A percentile compares a stretch with the other conserved stretches of the same genome.
These are phyloP conservation scores for Zootoca vivipara DNA, from an alignment of 2,113 vertebrate genomes.

Conservation along the genomic window DNA sequence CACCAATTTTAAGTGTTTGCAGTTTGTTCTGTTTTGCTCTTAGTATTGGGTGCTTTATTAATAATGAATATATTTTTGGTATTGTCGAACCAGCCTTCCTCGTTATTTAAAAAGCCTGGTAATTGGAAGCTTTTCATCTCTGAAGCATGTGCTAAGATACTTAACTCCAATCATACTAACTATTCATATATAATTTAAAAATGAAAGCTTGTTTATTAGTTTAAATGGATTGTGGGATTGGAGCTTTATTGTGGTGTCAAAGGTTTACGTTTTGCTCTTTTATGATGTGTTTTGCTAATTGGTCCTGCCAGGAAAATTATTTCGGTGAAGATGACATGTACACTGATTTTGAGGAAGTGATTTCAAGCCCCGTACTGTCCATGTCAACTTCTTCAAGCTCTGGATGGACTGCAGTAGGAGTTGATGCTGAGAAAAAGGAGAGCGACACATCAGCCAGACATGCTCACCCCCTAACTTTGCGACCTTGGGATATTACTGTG, in stretches of 20 bases:
- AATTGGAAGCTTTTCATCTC: not conserved
- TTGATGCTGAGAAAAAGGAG: slow-evolving; percentile 82
- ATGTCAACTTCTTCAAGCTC: slow-evolving; percentile 90
- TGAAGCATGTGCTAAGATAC: not conserved
- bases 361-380: slow-evolving; percentile 91
- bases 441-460: slow-evolving; percentile 73
- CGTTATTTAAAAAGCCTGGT: not conserved
- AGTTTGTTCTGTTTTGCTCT: not conserved
- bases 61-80: not conserved
- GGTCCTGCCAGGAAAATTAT: slow-evolving; percentile 89
- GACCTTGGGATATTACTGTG: slow-evolving; percentile 98
- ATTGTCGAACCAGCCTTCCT: not conserved
- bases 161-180: not conserved
- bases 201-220: accelerated
- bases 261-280: not conserved
- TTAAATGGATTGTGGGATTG: not conserved
- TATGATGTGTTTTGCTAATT: slow-evolving; percentile 13
- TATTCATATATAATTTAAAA: not conserved
- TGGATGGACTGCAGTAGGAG: slow-evolving; percentile 92
- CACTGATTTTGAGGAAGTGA: slow-evolving; percentile 93
- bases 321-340: slow-evolving; percentile 99
- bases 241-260: accelerated
- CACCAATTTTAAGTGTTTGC: not conserved
- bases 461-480: slow-evolving; percentile 86
- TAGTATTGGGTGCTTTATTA: not conserved